These are phyloP conservation scores for Altica lythri DNA, from an alignment of 2,888 invertebrate genomes.

Conservation along the genomic window DNA sequence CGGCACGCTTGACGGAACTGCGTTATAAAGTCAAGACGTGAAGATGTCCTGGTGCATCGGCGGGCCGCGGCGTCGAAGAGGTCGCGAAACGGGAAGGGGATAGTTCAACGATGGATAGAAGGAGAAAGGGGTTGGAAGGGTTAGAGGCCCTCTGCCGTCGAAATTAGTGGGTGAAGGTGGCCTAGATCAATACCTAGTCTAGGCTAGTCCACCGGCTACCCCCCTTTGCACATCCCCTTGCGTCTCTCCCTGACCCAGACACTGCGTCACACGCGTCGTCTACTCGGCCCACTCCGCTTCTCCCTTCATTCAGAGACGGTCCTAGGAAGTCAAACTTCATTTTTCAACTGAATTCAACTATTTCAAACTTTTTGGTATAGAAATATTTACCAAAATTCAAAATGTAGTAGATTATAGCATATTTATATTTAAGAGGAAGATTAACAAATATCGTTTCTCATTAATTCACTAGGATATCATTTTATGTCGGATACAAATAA, in stretches of 20 bases:
- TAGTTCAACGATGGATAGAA: slow-evolving; percentile 23
- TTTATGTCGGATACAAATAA: no score
- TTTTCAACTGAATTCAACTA: no score
- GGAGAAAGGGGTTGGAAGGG: slow-evolving; percentile 24
- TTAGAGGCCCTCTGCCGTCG: slow-evolving; percentile 45
- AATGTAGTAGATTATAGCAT: no score
- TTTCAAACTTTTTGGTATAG: no score
- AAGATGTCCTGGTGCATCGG: slow-evolving; percentile 41
- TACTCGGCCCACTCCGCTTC: slow-evolving; percentile 35
- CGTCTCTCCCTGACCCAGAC: slow-evolving; percentile 42
- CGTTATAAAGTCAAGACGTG: slow-evolving; percentile 41
- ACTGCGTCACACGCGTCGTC: slow-evolving; percentile 40
- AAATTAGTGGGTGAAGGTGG: slow-evolving; percentile 58
- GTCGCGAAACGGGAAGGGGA: slow-evolving; percentile 35
- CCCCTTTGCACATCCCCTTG: slow-evolving; percentile 37
- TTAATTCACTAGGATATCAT: no score
- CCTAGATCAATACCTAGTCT: slow-evolving; percentile 58
- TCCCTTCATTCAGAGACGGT: no score
- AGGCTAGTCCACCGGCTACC: slow-evolving; percentile 48
- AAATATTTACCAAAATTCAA: no score
- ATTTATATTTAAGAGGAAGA: no score
- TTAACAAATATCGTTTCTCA: no score
- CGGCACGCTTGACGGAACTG: slow-evolving; percentile 11
- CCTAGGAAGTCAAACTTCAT: no score
- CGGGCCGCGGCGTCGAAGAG: slow-evolving; percentile 39